Evolutionary conservation across 1,140 invertebrate genomes (phyloP).

Genomic region (Plutomurus gul): DNA sequence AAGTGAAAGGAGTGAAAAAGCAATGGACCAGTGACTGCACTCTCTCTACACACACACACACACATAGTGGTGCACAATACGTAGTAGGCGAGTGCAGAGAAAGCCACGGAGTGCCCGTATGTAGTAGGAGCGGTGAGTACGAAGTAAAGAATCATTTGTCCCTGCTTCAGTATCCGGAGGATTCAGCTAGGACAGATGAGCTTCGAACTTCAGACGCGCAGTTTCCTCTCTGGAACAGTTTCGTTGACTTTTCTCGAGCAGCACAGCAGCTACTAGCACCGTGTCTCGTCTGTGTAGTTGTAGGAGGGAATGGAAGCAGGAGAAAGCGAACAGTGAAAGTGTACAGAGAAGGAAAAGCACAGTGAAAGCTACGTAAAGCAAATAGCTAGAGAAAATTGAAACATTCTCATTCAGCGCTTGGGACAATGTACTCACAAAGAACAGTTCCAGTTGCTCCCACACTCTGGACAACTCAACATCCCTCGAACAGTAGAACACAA

Average conservation of each 20-base stretch:
- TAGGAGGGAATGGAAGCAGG: neutral
- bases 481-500: too few species aligned
- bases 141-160: conserved; percentile 29
- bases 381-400: conserved; percentile 1
- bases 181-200: conserved; percentile 18
- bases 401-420: neutral
- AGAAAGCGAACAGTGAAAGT: neutral
- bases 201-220: conserved; percentile 25
- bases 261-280: too few species aligned
- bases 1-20: neutral
- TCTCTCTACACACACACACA: too few species aligned
- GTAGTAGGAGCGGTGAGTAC: neutral
- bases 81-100: neutral
- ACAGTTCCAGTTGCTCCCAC: neutral
- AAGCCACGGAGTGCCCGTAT: neutral
- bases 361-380: neutral
- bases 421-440: conserved; percentile 7
- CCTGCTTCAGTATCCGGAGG: conserved; percentile 13
- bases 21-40: too few species aligned
- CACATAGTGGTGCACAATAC: too few species aligned
- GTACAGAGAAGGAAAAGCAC: neutral
- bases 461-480: conserved; percentile 20
- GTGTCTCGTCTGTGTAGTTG: neutral
- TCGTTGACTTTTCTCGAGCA: neutral
- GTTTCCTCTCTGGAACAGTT: neutral